Base-by-base conservation (phyloP, 1,140 invertebrate species). In the Halesus radiatus region DNA sequence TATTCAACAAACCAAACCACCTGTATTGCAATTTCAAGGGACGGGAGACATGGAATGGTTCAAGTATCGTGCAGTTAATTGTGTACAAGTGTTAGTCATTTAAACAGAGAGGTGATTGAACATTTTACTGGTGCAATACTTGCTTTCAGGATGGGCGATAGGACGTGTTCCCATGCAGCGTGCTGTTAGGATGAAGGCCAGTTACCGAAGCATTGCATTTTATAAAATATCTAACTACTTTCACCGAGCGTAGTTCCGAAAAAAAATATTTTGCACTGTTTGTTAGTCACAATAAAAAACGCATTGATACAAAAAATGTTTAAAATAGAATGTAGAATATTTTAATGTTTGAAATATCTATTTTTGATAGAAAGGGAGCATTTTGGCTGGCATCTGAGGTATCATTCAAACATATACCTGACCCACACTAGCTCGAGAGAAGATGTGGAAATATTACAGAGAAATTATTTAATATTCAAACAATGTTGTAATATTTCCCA, bases 321-420 rank as follows among this genome's bases (percentile, higher is more conserved):
- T 29, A 29, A 29, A 29, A 29, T 29, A 29, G 32, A 45, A 45
- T 45, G 10, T 13, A 13, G 32, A 66, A 16, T 29, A 37, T 20
- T 60, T 23, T 26, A 72, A 72, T 26, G 45, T 50, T 29, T 50
- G 7, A 18, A 52, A 50, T 18, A 70, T 50, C n/a, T 70, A 20
- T n/a, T 26, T 37, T 26, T 72, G 26, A 8, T 20, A 10, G n/a
- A 8, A 23, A 45, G 29, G 18, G 78, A 79, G 78, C 78, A 29
- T 50, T 79, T 73, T 79, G 68, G 72, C 78, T 79, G 78, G 70
- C 37, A 60, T 79, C 78, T 62, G 26, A 79, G 70, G 78, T 79
- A 79, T 79, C 72, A 16, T 75, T 75, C 22, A 20, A 79, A 22
- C 50, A 60, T 79, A 79, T 79, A 79, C 78, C 70, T 64, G 78